Evolutionary conservation across 2,113 vertebrate genomes (phyloP).

Genomic region (Ciconia boyciana): DNA sequence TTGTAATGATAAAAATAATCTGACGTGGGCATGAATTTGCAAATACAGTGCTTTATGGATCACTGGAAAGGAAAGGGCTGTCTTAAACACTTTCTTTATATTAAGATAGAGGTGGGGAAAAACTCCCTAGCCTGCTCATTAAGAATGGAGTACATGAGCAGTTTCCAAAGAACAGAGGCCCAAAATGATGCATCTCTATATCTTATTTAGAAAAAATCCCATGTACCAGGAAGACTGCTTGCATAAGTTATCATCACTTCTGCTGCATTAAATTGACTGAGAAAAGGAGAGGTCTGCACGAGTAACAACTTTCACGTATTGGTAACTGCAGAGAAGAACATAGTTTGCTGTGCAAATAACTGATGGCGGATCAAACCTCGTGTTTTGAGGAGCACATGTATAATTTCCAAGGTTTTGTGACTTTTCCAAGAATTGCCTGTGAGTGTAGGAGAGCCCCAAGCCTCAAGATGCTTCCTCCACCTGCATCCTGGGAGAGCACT

Average conservation of each 20-base stretch:
- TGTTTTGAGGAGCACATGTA: background rate
- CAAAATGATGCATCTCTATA: background rate
- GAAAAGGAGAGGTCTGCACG: background rate
- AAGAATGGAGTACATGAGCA: background rate
- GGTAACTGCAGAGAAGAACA: background rate
- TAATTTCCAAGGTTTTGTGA: background rate
- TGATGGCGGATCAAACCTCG: background rate
- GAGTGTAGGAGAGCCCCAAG: background rate
- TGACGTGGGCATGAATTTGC: background rate
- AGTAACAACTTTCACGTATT: background rate
- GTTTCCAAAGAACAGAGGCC: background rate
- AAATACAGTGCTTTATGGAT: background rate
- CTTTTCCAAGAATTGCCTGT: background rate
- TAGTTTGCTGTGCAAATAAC: background rate
- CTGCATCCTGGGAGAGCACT: background rate
- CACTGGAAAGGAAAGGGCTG: background rate
- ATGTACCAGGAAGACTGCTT: background rate
- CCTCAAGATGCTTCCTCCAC: background rate
- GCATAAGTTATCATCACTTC: background rate
- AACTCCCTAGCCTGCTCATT: constrained; percentile 8
- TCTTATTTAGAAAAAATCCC: background rate
- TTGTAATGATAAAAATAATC: constrained; percentile 22
- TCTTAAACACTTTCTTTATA: background rate
- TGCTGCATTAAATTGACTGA: background rate
- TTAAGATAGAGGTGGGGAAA: background rate